Percentiles rank a stretch among this genome's conserved stretches.
phyloP scores from a whole-genome alignment of 2,113 vertebrate genomes.

The Lycaon pictus region DNA sequence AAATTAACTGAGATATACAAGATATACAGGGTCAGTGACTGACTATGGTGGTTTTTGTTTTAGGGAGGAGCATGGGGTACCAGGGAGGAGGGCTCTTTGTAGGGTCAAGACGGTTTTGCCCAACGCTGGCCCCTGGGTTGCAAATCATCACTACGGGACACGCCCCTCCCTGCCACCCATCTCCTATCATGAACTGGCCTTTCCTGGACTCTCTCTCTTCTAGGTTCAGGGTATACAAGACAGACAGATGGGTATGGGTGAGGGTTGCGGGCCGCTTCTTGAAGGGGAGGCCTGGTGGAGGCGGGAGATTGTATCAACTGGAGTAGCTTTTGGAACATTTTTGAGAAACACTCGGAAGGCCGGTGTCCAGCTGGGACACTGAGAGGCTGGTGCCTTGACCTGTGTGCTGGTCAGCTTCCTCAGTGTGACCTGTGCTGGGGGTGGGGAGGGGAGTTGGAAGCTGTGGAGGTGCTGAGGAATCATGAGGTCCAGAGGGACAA shows the following conservation, averaged over 20 bases:
- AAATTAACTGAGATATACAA: background rate
- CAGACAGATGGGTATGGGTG: rapidly evolving
- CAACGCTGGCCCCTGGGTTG: background rate
- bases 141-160: background rate
- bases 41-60: background rate
- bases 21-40: background rate
- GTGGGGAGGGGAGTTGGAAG: rapidly evolving
- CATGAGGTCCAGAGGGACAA: rapidly evolving
- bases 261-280: background rate
- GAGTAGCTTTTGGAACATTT: background rate
- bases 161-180: rapidly evolving
- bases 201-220: background rate
- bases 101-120: background rate
- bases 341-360: background rate
- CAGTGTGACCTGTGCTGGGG: background rate
- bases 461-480: background rate
- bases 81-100: background rate
- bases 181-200: background rate
- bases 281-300: background rate
- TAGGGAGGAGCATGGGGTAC: background rate
- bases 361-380: rapidly evolving
- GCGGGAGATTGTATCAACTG: rapidly evolving
- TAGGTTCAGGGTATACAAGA: background rate
- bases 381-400: background rate
- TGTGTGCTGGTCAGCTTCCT: background rate